phyloP scores from a whole-genome alignment of 2,888 invertebrate species.

The Ophion ventricosus region DNA sequence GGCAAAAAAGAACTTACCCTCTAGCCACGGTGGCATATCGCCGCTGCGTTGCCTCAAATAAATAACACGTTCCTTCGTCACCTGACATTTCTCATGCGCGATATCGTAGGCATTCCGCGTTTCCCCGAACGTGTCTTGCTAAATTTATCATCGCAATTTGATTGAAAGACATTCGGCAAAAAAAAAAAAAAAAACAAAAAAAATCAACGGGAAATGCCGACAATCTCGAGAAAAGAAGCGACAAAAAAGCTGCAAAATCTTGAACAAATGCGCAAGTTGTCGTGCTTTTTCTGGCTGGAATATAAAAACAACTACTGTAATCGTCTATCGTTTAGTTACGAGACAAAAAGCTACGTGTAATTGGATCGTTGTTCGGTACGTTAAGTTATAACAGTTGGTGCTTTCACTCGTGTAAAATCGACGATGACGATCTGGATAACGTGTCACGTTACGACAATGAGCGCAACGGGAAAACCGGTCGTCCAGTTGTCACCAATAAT shows the following conservation, averaged over 20 bases:
- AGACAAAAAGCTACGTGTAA: constrained; percentile 13
- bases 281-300: not conserved
- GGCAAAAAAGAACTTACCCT: constrained; percentile 32
- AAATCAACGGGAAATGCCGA: not conserved
- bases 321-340: not conserved
- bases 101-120: not conserved
- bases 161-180: not conserved
- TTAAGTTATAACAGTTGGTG: constrained; percentile 23
- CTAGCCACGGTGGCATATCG: constrained; percentile 2
- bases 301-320: not conserved
- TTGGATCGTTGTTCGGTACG: constrained; percentile 30
- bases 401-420: constrained; percentile 47
- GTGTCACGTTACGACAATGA: constrained; percentile 53
- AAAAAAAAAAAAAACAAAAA: too few relatives aligned
- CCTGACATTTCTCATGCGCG: not conserved
- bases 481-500: constrained; percentile 53
- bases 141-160: not conserved
- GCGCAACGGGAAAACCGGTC: constrained; percentile 35
- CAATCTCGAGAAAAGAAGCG: too few relatives aligned
- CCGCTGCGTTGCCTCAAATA: constrained; percentile 16
- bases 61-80: constrained; percentile 21
- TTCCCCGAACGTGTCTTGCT: not conserved
- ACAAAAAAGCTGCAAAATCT: not conserved
- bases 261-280: not conserved
- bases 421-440: constrained; percentile 34